phyloP scores from a whole-genome alignment of 2,888 invertebrate species.

The Ochropleura plecta region DNA sequence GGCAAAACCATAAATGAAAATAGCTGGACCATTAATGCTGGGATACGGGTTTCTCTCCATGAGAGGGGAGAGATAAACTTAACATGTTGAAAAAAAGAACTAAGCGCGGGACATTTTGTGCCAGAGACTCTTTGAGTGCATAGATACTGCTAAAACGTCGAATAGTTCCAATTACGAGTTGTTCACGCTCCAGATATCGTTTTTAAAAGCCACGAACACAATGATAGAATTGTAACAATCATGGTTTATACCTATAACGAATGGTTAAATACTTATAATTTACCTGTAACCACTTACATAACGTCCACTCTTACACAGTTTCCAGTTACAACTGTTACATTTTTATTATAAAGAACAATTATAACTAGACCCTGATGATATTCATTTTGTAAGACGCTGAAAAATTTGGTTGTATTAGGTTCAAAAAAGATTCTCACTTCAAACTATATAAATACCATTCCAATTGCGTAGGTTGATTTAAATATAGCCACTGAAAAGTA shows the following conservation, averaged over 20 bases:
- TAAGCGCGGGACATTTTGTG: no score
- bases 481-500: background rate
- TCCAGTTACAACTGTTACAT: slow-evolving; percentile 26
- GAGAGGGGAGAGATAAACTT: no score
- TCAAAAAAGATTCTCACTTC: background rate
- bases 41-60: no score
- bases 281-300: slow-evolving; percentile 56
- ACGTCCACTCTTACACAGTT: slow-evolving; percentile 48
- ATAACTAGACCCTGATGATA: slow-evolving; percentile 38
- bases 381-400: background rate
- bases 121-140: no score
- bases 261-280: slow-evolving; percentile 64
- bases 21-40: no score
- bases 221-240: slow-evolving; percentile 68
- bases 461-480: background rate
- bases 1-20: background rate
- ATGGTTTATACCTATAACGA: slow-evolving; percentile 65
- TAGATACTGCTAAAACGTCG: slow-evolving; percentile 32
- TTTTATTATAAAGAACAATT: slow-evolving; percentile 41
- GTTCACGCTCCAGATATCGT: slow-evolving; percentile 73
- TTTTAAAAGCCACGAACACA: slow-evolving; percentile 66
- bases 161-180: slow-evolving; percentile 62
- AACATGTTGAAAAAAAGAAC: no score
- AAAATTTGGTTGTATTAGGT: background rate
- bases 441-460: background rate